These are phyloP conservation scores for Triplophysa siluroides DNA, from an alignment of 2,113 vertebrate genomes.

Conservation along the genomic window DNA sequence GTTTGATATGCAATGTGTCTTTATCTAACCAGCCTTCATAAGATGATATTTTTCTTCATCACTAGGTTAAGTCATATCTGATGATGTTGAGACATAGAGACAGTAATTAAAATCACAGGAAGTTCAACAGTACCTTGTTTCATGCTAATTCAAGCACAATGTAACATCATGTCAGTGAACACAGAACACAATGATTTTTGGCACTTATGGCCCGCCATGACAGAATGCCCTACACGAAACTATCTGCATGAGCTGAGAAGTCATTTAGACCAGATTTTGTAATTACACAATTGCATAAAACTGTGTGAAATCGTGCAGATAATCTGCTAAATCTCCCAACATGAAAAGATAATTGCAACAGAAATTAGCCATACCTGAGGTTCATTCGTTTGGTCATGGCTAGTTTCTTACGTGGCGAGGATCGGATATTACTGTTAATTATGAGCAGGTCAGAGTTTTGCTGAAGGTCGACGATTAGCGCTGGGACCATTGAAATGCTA, in stretches of 20 bases:
- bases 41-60: background rate
- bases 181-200: constrained; percentile 7
- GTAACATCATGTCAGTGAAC: constrained; percentile 18
- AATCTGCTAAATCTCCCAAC: constrained; percentile 99
- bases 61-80: constrained; percentile 9
- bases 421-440: constrained; percentile 99
- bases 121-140: constrained; percentile 16
- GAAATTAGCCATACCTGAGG: constrained; percentile 99
- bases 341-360: constrained; percentile 99
- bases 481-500: constrained; percentile 98
- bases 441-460: constrained; percentile 97
- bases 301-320: constrained; percentile 99
- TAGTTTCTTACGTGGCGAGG: constrained; percentile 97
- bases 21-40: too few relatives aligned
- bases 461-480: constrained; percentile 99
- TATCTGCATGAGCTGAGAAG: constrained; percentile 73
- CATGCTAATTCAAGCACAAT: constrained; percentile 28
- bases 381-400: constrained; percentile 99
- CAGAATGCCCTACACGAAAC: constrained; percentile 7
- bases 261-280: constrained; percentile 87
- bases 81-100: background rate
- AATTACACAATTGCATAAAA: constrained; percentile 90
- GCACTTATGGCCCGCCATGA: background rate
- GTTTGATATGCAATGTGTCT: too few relatives aligned
- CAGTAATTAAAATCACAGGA: constrained; percentile 2